phyloP scores from a whole-genome alignment of 2,113 vertebrate species.

The Miniopterus natalensis region DNA sequence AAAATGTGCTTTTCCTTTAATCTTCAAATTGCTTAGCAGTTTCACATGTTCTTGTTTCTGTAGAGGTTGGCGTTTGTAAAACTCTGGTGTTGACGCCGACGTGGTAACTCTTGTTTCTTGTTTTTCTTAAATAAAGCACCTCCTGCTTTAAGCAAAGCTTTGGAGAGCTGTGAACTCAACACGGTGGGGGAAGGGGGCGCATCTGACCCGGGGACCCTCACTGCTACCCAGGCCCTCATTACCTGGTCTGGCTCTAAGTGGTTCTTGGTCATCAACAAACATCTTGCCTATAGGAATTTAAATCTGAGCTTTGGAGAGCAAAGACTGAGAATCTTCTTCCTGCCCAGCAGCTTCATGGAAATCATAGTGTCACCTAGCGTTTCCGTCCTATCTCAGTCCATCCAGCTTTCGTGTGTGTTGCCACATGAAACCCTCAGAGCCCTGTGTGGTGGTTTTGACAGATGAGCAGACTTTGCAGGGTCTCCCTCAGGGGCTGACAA shows the following conservation, averaged over 20 bases:
- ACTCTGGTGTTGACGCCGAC: neutral
- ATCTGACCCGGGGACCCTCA: too few relatives aligned
- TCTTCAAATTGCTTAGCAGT: neutral
- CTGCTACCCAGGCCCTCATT: rapidly evolving
- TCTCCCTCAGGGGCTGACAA: neutral
- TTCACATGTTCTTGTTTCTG: conserved; percentile 6
- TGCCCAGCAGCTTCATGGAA: neutral
- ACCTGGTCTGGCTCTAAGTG: neutral
- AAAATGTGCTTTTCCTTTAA: neutral
- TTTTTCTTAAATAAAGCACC: neutral
- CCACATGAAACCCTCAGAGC: neutral
- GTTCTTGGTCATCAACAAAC: neutral
- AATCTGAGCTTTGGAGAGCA: neutral
- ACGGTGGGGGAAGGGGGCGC: rapidly evolving
- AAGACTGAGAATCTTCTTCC: neutral
- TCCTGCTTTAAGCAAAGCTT: neutral
- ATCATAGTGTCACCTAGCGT: too few relatives aligned
- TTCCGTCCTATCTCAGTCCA: neutral
- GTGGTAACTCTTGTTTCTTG: neutral
- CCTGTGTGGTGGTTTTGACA: too few relatives aligned
- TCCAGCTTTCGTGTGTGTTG: rapidly evolving
- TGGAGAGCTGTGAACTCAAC: neutral
- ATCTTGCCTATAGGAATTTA: conserved; percentile 18
- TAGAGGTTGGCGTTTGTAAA: conserved; percentile 11
- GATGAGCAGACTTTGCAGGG: neutral